phyloP scores from a whole-genome alignment of 2,797 vertebrate species.

The Mus spretus region DNA sequence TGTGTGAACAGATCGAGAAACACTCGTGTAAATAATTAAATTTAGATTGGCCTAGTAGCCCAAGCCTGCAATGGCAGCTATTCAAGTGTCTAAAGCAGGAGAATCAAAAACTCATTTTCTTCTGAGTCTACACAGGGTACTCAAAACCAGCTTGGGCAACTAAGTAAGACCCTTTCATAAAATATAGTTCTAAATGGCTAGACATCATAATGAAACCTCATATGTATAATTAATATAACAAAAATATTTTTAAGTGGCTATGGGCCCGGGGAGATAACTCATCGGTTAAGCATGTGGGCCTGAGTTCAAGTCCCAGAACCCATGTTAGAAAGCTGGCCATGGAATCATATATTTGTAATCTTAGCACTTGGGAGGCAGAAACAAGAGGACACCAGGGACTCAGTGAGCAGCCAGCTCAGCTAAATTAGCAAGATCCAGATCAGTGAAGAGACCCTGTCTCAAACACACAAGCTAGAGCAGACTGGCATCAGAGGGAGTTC shows the following conservation, averaged over 20 bases:
- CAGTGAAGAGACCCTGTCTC: not conserved
- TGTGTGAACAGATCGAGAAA: constrained; percentile 11
- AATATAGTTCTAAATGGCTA: not conserved
- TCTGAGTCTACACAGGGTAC: not conserved
- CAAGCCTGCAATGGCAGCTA: not conserved
- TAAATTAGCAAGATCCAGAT: not conserved
- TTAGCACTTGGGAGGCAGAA: not conserved
- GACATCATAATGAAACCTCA: not conserved
- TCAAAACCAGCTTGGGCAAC: not conserved
- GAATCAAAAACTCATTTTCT: not conserved
- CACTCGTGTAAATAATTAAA: not conserved
- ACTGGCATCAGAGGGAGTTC: no score
- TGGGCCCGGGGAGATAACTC: not conserved
- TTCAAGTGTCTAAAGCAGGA: not conserved
- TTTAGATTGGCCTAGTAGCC: not conserved
- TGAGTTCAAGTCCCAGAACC: not conserved
- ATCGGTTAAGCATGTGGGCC: not conserved
- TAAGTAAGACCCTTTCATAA: not conserved
- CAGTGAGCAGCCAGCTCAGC: not conserved
- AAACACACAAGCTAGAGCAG: not conserved
- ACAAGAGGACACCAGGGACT: not conserved
- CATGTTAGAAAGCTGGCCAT: not conserved
- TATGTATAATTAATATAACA: not conserved
- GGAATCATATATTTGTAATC: not conserved
- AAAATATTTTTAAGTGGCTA: not conserved